Base-by-base conservation (phyloP, 1,140 invertebrate species). In the Schlechtendalia chinensis region DNA sequence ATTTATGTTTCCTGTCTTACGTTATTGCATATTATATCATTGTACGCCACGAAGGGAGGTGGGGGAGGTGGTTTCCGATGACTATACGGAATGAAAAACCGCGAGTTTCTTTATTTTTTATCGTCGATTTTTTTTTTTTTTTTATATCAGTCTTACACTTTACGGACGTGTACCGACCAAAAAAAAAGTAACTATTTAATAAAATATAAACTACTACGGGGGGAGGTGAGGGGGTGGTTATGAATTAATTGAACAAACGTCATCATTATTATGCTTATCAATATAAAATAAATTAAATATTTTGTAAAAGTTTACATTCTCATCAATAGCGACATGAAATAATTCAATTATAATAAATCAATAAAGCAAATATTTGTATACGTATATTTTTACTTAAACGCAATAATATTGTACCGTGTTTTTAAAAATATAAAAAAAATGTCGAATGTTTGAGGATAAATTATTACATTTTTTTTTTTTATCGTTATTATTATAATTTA, bases 341-440 rank as follows among this genome's bases (percentile, higher is more conserved):
- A 50, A 69, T 69, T 69, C 16, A 14, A 69, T 69, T 50, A 69
- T 27, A 47, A 47, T 50, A 69, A 69, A 69, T 50, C 67, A 14
- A 69, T 69, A 50, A 50, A 50, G 45, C 17, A 69, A 69, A 69
- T 50, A 69, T 69, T 69, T 69, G 67, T 27, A n/a, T n/a, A 17
- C 47, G 67, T 27, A 50, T 39, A 50, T 47, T 69, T 50, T 50
- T 50, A 50, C 39, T 69, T 69, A 50, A 50, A 50, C 24, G 47
- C 16, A 47, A 69, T 69, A 24, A 69, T 50, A 50, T 45, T 39
- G 14, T 65, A 65, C 3, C 39, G 19, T 5, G 32, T 69, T 69
- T 69, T 69, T 24, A 69, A 69, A 67, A 47, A 11, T 47, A 69
- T 5, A 69, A 69, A 69, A 39, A 14, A 58, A 14, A 69, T 0